phyloP scores from a whole-genome alignment of 2,113 vertebrate species.

The Prochilodus magdalenae region DNA sequence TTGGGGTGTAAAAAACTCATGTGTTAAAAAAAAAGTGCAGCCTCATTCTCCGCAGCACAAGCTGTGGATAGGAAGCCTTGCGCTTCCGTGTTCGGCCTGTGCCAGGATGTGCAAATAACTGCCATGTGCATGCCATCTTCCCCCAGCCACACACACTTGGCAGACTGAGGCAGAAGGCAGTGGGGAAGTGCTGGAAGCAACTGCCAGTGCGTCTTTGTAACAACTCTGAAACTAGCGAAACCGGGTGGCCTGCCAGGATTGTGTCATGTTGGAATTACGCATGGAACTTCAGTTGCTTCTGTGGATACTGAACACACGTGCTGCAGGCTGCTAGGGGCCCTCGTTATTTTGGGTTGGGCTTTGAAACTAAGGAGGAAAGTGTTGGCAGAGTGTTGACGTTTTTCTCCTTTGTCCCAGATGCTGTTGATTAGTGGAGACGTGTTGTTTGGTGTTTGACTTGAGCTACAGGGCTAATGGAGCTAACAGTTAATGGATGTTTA shows the following conservation, averaged over 20 bases:
- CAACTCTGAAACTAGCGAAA: not conserved
- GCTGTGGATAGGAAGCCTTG: not conserved
- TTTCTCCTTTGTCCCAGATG: too few species aligned
- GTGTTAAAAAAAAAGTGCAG: not conserved
- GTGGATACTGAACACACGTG: not conserved
- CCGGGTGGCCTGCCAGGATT: not conserved
- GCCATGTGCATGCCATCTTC: not conserved
- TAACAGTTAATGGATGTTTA: too few species aligned
- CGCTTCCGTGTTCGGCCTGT: not conserved
- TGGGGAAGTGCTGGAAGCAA: not conserved
- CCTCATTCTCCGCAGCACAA: not conserved
- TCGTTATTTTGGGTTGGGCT: not conserved
- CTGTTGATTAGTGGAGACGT: too few species aligned
- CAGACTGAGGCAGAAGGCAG: too few species aligned
- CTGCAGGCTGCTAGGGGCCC: not conserved
- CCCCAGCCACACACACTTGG: not conserved
- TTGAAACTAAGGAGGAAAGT: not conserved
- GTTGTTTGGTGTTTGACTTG: too few species aligned
- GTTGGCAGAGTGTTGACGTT: not conserved
- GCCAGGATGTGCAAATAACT: not conserved
- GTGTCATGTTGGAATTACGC: not conserved
- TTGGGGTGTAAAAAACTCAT: too few species aligned
- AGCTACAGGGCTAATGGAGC: too few species aligned
- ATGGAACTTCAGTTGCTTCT: not conserved
- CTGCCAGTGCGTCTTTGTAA: not conserved